These are phyloP conservation scores for Prietella phreatophila DNA, from an alignment of 2,113 vertebrate species.

Conservation along the genomic window DNA sequence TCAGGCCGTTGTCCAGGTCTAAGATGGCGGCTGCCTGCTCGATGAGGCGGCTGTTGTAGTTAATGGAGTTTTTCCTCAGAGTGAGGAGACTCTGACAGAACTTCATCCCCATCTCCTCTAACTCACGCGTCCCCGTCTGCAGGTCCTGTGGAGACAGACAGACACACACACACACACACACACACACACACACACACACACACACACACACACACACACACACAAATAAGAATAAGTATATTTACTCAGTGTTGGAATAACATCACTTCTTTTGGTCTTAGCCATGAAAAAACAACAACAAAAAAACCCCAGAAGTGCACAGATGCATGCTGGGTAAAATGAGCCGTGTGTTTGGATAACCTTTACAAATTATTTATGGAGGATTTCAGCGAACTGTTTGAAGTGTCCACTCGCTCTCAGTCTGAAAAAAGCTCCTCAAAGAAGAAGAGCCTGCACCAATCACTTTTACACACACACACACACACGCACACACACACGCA, in stretches of 20 bases:
- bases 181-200: not conserved
- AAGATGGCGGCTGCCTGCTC: constrained; percentile 65
- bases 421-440: not conserved
- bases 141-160: constrained; percentile 73
- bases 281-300: not conserved
- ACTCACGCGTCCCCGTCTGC: constrained; percentile 81
- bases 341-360: constrained; percentile 9
- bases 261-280: not conserved
- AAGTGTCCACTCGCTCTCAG: constrained; percentile 16
- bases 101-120: constrained; percentile 90
- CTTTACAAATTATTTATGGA: constrained; percentile 52
- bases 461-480: constrained; percentile 5
- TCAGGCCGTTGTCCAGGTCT: constrained; percentile 69
- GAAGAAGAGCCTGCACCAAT: not conserved
- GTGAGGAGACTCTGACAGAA: constrained; percentile 87
- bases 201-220: not conserved
- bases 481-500: not conserved
- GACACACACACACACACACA: not conserved
- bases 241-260: not conserved
- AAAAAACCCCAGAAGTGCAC: not conserved
- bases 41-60: constrained; percentile 72
- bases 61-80: constrained; percentile 74
- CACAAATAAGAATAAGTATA: too few species aligned
- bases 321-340: constrained; percentile 44
- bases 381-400: constrained; percentile 27